These are phyloP conservation scores for Cepaea hortensis DNA, from an alignment of 2,888 invertebrate genomes.

Conservation along the genomic window DNA sequence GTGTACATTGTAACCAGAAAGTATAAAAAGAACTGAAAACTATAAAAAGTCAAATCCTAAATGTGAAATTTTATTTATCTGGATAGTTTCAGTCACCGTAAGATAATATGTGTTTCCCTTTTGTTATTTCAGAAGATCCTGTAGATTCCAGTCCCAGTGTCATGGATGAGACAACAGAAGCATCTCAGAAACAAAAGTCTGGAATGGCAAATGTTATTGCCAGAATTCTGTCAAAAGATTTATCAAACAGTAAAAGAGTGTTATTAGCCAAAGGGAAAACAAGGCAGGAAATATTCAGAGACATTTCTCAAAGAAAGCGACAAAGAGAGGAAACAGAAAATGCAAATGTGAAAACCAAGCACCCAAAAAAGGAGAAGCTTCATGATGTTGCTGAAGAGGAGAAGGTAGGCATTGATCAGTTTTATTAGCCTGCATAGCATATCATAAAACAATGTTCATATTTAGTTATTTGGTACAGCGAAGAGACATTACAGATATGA, in stretches of 20 bases:
- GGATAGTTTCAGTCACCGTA: not conserved
- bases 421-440: not conserved
- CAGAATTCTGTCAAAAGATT: slow-evolving; percentile 46
- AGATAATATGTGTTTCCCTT: not conserved
- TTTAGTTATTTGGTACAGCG: no score
- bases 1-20: no score
- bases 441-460: no score
- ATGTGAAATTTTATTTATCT: no score
- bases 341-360: not conserved
- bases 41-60: no score
- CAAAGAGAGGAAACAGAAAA: slow-evolving; percentile 32
- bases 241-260: slow-evolving; percentile 39
- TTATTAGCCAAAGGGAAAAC: slow-evolving; percentile 48
- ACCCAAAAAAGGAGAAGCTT: not conserved
- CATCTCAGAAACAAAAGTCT: slow-evolving; percentile 26
- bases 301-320: slow-evolving; percentile 44
- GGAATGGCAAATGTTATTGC: slow-evolving; percentile 47
- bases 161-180: not conserved
- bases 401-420: not conserved
- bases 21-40: no score
- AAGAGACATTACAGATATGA: no score
- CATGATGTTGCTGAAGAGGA: slow-evolving; percentile 10
- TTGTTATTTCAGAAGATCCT: slow-evolving; percentile 2
- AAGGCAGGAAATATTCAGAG: slow-evolving; percentile 36
- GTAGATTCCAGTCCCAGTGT: not conserved